These are phyloP conservation scores for Enoplolaimus lenunculus DNA, from an alignment of 2,888 invertebrate species.

Conservation along the genomic window DNA sequence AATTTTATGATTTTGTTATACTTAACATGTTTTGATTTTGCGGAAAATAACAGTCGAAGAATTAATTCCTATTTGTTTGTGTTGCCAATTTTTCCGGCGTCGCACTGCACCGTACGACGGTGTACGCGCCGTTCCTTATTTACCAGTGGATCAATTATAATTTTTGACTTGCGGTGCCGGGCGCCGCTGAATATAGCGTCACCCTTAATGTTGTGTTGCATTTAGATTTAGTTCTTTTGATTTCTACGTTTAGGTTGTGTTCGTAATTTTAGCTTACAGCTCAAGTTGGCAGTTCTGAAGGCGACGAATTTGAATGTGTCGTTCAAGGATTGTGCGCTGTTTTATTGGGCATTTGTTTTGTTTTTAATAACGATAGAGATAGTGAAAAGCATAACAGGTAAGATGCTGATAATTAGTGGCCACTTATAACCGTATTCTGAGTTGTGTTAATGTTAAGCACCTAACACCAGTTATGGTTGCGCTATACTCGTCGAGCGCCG, in stretches of 20 bases:
- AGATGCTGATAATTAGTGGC: slow-evolving; percentile 12
- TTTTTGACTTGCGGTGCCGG: background rate
- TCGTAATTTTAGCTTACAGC: slow-evolving; percentile 41
- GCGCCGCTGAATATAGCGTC: no score
- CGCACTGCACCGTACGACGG: no score
- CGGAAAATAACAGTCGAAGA: no score
- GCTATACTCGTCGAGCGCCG: no score
- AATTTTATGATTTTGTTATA: no score
- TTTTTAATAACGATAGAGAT: slow-evolving; percentile 74
- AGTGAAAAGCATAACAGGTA: slow-evolving; percentile 55
- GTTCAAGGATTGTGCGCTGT: slow-evolving; percentile 79
- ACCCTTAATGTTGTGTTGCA: background rate
- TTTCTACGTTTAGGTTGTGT: no score
- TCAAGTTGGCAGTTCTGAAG: slow-evolving; percentile 53
- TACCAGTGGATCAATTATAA: background rate
- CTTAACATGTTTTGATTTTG: no score
- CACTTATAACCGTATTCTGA: background rate
- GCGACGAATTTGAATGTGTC: slow-evolving; percentile 75
- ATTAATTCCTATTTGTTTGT: no score
- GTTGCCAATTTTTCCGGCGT: no score
- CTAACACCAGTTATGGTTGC: no score
- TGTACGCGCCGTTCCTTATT: no score
- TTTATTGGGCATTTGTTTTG: slow-evolving; percentile 75
- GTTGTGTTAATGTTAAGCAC: background rate
- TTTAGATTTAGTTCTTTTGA: background rate